phyloP scores from a whole-genome alignment of 2,113 vertebrate species.

The Phylloscopus trochilus region DNA sequence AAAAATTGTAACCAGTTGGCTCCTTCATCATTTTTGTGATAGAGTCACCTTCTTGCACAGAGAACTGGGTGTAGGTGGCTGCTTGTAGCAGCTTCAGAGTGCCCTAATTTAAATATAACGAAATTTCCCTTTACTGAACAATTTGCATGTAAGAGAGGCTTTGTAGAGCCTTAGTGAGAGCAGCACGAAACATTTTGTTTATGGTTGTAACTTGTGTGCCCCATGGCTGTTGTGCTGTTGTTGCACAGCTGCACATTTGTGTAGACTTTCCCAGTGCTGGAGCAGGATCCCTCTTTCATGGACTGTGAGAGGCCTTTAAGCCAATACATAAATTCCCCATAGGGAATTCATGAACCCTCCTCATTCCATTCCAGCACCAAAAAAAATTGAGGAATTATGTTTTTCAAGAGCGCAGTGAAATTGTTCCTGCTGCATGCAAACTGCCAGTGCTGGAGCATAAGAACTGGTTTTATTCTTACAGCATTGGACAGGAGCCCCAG shows the following conservation, averaged over 20 bases:
- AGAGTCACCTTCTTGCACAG: neutral
- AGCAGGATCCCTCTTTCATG: rapidly evolving
- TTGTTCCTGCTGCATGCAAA: neutral
- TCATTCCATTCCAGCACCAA: neutral
- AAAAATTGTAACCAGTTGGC: no score
- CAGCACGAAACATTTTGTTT: rapidly evolving
- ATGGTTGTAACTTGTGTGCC: rapidly evolving
- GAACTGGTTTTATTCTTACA: neutral
- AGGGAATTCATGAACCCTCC: neutral
- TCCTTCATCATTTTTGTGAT: rapidly evolving
- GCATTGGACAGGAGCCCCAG: neutral
- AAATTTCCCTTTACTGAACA: neutral
- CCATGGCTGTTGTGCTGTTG: rapidly evolving
- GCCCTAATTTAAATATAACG: neutral
- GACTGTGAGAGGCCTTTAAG: rapidly evolving
- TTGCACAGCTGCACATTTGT: rapidly evolving
- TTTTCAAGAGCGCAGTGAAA: neutral
- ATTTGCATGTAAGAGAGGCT: neutral
- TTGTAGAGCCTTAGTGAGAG: rapidly evolving
- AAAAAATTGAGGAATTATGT: neutral
- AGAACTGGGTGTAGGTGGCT: neutral
- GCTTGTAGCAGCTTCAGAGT: neutral
- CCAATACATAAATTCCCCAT: rapidly evolving
- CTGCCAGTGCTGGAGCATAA: rapidly evolving
- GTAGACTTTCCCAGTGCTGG: rapidly evolving